Conservation (phyloP, 2,888 invertebrate species). For the Ectemnius cavifrons region DNA sequence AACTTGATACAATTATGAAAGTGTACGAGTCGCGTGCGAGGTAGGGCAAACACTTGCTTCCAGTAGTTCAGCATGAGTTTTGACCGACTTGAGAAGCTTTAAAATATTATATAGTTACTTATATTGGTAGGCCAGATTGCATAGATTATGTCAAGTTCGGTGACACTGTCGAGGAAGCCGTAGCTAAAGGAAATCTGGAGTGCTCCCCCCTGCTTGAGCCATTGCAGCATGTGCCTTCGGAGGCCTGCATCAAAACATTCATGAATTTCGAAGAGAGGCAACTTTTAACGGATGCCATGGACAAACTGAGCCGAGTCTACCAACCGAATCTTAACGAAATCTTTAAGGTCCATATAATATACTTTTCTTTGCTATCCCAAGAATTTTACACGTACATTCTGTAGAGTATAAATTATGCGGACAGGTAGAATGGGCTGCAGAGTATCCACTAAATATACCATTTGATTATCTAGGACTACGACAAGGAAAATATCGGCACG, state of each 20-base stretch:
- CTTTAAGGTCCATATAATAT: slow-evolving; percentile 80
- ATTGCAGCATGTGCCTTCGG: slow-evolving; percentile 84
- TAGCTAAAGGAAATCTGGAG: slow-evolving; percentile 81
- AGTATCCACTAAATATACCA: slow-evolving; percentile 1
- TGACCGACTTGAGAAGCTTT: too few species aligned
- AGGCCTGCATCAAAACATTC: slow-evolving; percentile 83
- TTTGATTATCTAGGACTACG: slow-evolving; percentile 81
- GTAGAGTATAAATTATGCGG: not conserved
- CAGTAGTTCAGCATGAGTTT: too few species aligned
- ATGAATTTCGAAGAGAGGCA: slow-evolving; percentile 87
- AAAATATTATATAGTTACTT: too few species aligned
- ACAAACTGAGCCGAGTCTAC: slow-evolving; percentile 83
- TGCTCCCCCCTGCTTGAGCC: slow-evolving; percentile 85
- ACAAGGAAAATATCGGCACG: slow-evolving; percentile 84
- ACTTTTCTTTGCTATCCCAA: not conserved
- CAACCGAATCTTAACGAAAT: slow-evolving; percentile 85
- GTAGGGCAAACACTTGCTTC: slow-evolving; percentile 21
- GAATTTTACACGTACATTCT: too few species aligned
- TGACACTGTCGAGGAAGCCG: slow-evolving; percentile 84
- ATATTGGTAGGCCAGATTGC: slow-evolving; percentile 35
- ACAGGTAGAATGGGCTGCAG: not conserved
- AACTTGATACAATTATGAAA: slow-evolving; percentile 85
- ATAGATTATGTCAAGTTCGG: slow-evolving; percentile 84
- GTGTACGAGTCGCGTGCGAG: slow-evolving; percentile 79
- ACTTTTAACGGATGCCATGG: slow-evolving; percentile 82